Conservation (phyloP, 2,888 invertebrate genomes). For the Agonopterix alstromeriana region DNA sequence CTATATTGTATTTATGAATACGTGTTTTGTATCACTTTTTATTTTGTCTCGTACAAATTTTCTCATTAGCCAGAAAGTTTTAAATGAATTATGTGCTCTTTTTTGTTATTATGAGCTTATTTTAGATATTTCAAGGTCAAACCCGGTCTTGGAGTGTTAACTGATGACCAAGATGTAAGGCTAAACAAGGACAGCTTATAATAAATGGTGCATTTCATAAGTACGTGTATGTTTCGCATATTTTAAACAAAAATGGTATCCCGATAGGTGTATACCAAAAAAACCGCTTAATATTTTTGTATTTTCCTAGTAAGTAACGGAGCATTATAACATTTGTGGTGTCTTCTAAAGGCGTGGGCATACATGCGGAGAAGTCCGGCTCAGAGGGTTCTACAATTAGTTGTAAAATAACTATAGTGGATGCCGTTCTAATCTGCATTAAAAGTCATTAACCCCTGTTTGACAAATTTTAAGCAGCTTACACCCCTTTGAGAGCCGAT, state of each 20-base stretch:
- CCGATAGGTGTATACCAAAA: conserved; percentile 50
- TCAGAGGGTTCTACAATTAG: conserved; percentile 13
- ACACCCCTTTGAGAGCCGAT: too few species aligned
- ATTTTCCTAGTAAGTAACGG: conserved; percentile 70
- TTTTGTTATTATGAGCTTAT: too few species aligned
- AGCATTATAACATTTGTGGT: conserved; percentile 57
- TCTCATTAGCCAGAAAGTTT: too few species aligned
- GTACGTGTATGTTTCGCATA: conserved; percentile 29
- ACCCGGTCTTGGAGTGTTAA: conserved; percentile 62
- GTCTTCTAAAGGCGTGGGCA: conserved; percentile 25
- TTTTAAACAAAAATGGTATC: conserved; percentile 39
- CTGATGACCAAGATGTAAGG: conserved; percentile 35
- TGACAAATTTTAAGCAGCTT: too few species aligned
- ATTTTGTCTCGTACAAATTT: too few species aligned
- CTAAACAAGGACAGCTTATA: conserved; percentile 35
- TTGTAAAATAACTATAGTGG: too few species aligned
- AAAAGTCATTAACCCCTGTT: too few species aligned
- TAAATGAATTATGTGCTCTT: too few species aligned
- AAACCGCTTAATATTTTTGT: conserved; percentile 75
- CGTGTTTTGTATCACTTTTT: too few species aligned
- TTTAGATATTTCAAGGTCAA: neutral
- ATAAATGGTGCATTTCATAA: conserved; percentile 57
- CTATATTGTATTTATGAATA: too few species aligned
- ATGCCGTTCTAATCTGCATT: too few species aligned
- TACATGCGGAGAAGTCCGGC: too few species aligned